Evolutionary conservation across 2,113 vertebrate genomes (phyloP).

Genomic region (Carollia perspicillata): DNA sequence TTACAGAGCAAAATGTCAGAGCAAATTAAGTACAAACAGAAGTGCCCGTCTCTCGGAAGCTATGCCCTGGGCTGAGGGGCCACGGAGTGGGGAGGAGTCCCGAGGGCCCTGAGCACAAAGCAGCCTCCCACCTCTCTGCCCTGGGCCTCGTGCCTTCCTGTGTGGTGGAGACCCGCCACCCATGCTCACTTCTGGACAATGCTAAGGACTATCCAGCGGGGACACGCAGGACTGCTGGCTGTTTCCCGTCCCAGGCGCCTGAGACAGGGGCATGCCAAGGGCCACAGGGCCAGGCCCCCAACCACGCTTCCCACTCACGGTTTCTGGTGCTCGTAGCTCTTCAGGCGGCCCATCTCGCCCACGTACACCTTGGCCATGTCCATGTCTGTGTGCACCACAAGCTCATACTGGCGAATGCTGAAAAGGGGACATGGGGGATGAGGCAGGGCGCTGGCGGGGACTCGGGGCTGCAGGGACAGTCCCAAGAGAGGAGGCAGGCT

Average conservation of each 20-base stretch:
- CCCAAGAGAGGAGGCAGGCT: background rate
- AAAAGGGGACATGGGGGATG: background rate
- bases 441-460: background rate
- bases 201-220: accelerated
- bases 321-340: slow-evolving; percentile 97
- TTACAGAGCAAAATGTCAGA: background rate
- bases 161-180: accelerated
- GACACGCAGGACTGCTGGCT: accelerated
- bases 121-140: background rate
- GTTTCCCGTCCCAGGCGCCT: background rate
- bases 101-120: background rate
- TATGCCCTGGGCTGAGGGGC: background rate
- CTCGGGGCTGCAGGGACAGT: background rate
- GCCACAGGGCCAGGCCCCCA: background rate
- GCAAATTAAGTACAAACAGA: background rate
- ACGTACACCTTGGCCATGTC: slow-evolving; percentile 90
- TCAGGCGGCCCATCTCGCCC: slow-evolving; percentile 94
- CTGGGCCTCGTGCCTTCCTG: background rate
- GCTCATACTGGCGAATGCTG: slow-evolving; percentile 97
- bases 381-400: slow-evolving; percentile 89
- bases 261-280: background rate
- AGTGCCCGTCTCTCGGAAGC: background rate
- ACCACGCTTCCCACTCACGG: slow-evolving; percentile 85
- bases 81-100: background rate
- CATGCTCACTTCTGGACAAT: background rate